These are phyloP conservation scores for Panagrolaimus sp. DNA, from an alignment of 1,140 invertebrate species.

Conservation along the genomic window DNA sequence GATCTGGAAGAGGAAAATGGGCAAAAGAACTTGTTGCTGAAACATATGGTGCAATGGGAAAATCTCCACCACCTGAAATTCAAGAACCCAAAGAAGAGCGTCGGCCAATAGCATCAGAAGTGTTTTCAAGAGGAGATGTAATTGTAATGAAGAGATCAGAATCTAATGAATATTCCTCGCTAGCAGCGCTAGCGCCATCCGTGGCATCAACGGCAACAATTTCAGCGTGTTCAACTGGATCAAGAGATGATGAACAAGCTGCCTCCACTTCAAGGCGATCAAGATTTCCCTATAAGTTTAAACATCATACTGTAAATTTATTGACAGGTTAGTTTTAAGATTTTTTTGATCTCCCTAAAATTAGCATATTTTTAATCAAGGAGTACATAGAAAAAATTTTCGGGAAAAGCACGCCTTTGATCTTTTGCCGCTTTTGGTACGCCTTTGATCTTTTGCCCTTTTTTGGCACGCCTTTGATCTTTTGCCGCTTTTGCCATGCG, in stretches of 20 bases:
- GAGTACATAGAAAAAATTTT: too few relatives aligned
- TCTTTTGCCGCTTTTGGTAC: too few relatives aligned
- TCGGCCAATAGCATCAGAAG: conserved; percentile 19
- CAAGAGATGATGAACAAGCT: conserved; percentile 16
- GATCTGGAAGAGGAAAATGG: conserved; percentile 52
- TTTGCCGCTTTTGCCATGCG: too few relatives aligned
- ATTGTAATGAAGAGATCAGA: conserved; percentile 28
- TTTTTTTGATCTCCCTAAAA: too few relatives aligned
- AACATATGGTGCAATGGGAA: conserved; percentile 29
- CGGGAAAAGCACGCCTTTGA: too few relatives aligned
- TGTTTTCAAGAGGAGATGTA: conserved; percentile 25
- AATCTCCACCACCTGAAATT: conserved; percentile 17
- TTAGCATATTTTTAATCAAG: too few relatives aligned
- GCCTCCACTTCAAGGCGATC: conserved; percentile 33
- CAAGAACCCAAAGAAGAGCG: conserved; percentile 8
- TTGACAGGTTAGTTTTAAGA: conserved; percentile 40
- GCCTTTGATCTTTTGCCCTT: too few relatives aligned
- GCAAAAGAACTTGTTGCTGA: conserved; percentile 46
- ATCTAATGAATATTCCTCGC: conserved; percentile 17
- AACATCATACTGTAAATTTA: conserved; percentile 57
- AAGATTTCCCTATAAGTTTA: conserved; percentile 57
- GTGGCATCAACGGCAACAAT: not conserved
- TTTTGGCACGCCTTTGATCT: too few relatives aligned
- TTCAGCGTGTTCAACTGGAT: conserved; percentile 7
- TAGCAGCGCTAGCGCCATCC: not conserved